Conservation (phyloP, 2,888 invertebrate species). For the Callyntrura guangdongensis region DNA sequence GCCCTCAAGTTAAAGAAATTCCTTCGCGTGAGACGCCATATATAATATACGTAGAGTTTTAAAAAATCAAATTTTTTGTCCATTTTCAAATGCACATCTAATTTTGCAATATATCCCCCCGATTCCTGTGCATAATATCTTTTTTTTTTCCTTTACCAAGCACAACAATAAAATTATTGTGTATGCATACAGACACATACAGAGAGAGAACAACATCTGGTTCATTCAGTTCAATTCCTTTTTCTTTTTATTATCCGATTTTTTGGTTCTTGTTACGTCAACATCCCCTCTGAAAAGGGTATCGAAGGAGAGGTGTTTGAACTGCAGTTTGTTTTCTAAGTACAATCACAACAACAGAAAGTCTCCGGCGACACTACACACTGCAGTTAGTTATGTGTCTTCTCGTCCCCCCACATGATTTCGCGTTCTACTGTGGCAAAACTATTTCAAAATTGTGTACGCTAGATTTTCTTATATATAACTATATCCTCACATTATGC, state of each 20-base stretch:
- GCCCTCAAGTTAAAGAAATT: slow-evolving; percentile 49
- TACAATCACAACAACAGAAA: slow-evolving; percentile 1
- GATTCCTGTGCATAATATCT: not conserved
- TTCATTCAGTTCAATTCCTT: slow-evolving; percentile 35
- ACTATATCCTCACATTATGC: not conserved
- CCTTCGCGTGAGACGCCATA: not conserved
- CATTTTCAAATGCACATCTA: not conserved
- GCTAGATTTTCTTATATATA: not conserved
- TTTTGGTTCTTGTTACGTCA: not conserved
- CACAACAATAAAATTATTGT: slow-evolving; percentile 51
- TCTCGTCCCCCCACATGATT: not conserved
- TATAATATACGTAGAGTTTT: slow-evolving; percentile 28
- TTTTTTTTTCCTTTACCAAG: slow-evolving; percentile 24
- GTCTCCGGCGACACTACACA: not conserved
- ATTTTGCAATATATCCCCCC: slow-evolving; percentile 44
- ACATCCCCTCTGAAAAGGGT: not conserved
- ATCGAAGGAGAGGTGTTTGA: slow-evolving; percentile 39
- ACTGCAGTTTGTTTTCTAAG: not conserved
- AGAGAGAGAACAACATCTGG: slow-evolving; percentile 63
- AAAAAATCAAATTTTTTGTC: slow-evolving; percentile 11
- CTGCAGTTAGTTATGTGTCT: not conserved
- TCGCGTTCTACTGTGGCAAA: too few relatives aligned
- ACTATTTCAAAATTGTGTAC: slow-evolving; percentile 21
- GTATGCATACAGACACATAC: not conserved
- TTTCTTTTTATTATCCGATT: slow-evolving; percentile 5